Evolutionary conservation across 2,888 invertebrate genomes (phyloP), one percentile per base, ranked within the genome.

Genomic region (Cantharis nigra): DNA sequence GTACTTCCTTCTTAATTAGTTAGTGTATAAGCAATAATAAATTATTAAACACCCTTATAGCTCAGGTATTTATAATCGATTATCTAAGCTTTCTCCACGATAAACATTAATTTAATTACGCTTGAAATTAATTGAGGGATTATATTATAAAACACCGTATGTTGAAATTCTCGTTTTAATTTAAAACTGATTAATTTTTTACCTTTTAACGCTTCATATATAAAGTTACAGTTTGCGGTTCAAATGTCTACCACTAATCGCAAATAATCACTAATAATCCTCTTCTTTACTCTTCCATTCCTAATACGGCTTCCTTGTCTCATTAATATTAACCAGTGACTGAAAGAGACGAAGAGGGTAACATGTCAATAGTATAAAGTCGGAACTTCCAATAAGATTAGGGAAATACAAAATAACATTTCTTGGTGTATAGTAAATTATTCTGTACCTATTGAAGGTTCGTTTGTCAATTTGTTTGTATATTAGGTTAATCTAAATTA

Each of bases 191-290:
- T 78, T 78, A 75, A 75, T 78, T 72, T 75, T 72, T 70, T 65
- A 23, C 69, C 64, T 62, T 70, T 69, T 67, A 33, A 63, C 69
- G 30, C 70, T 74, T 76, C 74, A 74, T 73, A 77, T 81, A 80
- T 81, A 80, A 80, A 73, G 78, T 81, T 80, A 79, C 79, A 74
- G 76, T 80, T 81, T 80, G 83, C 81, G 83, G 83, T 80, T 83
- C 81, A 78, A 81, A 83, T 83, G 83, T 82, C 84, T 83, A 82
- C 83, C 83, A 78, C 85, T 86, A 86, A 86, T 85, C 85, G 84
- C 85, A 81, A 85, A 85, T 85, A 85, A 86, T 85, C 85, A 84
- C 85, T 82, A 85, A 85, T 85, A 85, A 86, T 85, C 85, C 83
- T 80, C 79, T 80, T 81, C 82, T 84, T 84, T 84, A 85, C 84